phyloP scores from a whole-genome alignment of 1,140 invertebrate genomes.

The Drosophila suzukii region DNA sequence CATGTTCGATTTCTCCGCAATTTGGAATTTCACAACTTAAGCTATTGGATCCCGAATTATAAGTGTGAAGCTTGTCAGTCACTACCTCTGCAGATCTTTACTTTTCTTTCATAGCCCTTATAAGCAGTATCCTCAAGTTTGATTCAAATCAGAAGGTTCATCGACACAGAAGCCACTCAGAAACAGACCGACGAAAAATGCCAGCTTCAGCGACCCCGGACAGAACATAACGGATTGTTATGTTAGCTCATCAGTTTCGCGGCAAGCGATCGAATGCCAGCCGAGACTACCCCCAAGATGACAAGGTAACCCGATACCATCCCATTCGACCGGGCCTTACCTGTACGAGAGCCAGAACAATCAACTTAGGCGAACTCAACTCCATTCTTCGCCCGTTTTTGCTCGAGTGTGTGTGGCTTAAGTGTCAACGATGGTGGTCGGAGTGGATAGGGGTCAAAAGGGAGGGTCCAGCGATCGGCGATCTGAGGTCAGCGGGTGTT shows the following conservation, averaged over 20 bases:
- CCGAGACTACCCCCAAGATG: slow-evolving; percentile 14
- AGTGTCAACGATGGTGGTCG: slow-evolving; percentile 69
- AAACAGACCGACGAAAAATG: slow-evolving; percentile 1
- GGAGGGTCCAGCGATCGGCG: slow-evolving; percentile 10
- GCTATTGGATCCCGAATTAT: too few species aligned
- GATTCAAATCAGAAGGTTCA: slow-evolving; percentile 17
- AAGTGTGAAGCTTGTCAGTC: too few species aligned
- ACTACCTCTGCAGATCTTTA: too few species aligned
- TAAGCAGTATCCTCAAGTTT: background rate
- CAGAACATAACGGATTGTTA: slow-evolving; percentile 30
- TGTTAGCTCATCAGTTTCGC: slow-evolving; percentile 38
- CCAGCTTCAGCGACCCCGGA: slow-evolving; percentile 1
- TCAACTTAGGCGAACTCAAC: slow-evolving; percentile 27
- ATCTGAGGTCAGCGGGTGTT: slow-evolving; percentile 62
- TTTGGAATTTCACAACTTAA: too few species aligned
- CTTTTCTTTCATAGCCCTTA: background rate
- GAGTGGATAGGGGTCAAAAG: slow-evolving; percentile 14
- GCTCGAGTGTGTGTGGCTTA: slow-evolving; percentile 11
- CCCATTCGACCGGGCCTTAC: slow-evolving; percentile 1
- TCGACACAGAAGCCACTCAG: slow-evolving; percentile 12
- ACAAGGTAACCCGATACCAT: slow-evolving; percentile 47
- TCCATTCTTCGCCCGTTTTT: background rate
- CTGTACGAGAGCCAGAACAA: background rate
- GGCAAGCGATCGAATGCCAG: slow-evolving; percentile 36
- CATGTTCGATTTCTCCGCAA: too few species aligned